Evolutionary conservation across 2,113 vertebrate genomes (phyloP), one percentile per base, ranked within the genome.

Genomic region (Phyllostomus discolor): DNA sequence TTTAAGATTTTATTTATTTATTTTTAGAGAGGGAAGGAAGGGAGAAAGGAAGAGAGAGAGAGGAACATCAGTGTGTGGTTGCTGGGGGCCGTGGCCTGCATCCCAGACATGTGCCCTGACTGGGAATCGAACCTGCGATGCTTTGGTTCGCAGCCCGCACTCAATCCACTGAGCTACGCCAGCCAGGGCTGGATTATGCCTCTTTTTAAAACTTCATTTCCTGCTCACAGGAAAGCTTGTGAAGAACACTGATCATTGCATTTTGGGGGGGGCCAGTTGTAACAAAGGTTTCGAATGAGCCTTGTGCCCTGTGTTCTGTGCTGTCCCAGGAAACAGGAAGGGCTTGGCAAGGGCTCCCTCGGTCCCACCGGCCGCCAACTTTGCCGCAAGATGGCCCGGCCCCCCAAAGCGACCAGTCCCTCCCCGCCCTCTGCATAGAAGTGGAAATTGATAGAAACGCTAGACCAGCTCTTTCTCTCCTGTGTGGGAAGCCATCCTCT

Each of bases 311-410:
- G 41, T 17, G 7, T 5, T 19, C 43, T 19, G 43, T 33, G 8
- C 16, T 9, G 20, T 7, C 73, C 5, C 35, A 78, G 33, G 26
- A 88, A 73, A 16, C 17, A 59, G 64, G 22, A 70, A 57, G 20
- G 57, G 35, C 64, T 72, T 12, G 35, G 2, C 48, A 31, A 69
- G 50, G 31, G 14, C 22, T 33, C 57, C n/a, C 50, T 22, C 8
- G 5, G 22, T 5, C 75, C 43, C 24, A 31, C 8, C 7, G 1
- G 12, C 35, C 7, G 14, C n/a, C 24, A 33, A 0, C 6, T 16
- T 6, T 14, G 3, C 19, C 16, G 14, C 28, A 17, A 15, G 2
- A 7, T 1, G 20, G 7, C 54, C 62, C 28, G 0, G 3, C 24
- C 31, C 62, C 7, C 35, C 16, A 10, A 16, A 12, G 10, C n/a